Conservation (phyloP, 2,797 vertebrate species). For the Scarus forsteni region DNA sequence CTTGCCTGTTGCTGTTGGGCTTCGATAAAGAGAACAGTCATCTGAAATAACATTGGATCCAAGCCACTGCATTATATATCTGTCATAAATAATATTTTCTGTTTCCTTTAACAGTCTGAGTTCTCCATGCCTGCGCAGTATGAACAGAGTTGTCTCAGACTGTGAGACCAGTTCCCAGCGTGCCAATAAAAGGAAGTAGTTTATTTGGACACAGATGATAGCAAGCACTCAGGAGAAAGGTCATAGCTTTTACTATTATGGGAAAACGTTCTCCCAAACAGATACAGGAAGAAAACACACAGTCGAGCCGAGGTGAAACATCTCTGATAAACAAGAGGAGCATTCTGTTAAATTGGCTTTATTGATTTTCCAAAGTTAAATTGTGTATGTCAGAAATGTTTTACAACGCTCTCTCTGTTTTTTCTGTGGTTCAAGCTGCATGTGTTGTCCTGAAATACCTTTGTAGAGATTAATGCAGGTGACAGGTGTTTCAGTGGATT, state of each 20-base stretch:
- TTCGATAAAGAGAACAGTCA: no score
- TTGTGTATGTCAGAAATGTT: slow-evolving; percentile 59
- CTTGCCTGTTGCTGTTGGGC: no score
- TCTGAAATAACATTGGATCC: no score
- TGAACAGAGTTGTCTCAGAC: background rate
- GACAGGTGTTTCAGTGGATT: slow-evolving; percentile 14
- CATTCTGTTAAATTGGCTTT: slow-evolving; percentile 55
- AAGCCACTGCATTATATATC: slow-evolving; percentile 3
- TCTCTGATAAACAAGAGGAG: slow-evolving; percentile 52
- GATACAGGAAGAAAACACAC: background rate
- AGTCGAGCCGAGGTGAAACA: slow-evolving; percentile 7
- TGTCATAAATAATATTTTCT: slow-evolving; percentile 3
- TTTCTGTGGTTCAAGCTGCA: slow-evolving; percentile 17
- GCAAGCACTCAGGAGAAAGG: slow-evolving; percentile 29
- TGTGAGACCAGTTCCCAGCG: slow-evolving; percentile 12
- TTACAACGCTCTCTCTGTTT: slow-evolving; percentile 46
- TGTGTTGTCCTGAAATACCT: slow-evolving; percentile 22
- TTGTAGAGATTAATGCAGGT: slow-evolving; percentile 6
- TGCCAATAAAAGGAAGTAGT: slow-evolving; percentile 18
- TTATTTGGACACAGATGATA: slow-evolving; percentile 25
- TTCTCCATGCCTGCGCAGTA: background rate
- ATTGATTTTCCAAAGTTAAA: slow-evolving; percentile 66
- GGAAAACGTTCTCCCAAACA: slow-evolving; percentile 21
- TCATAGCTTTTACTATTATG: slow-evolving; percentile 38
- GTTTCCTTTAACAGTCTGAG: background rate